Conservation (phyloP, 2,888 invertebrate species). For the Heteromurus nitidus region DNA sequence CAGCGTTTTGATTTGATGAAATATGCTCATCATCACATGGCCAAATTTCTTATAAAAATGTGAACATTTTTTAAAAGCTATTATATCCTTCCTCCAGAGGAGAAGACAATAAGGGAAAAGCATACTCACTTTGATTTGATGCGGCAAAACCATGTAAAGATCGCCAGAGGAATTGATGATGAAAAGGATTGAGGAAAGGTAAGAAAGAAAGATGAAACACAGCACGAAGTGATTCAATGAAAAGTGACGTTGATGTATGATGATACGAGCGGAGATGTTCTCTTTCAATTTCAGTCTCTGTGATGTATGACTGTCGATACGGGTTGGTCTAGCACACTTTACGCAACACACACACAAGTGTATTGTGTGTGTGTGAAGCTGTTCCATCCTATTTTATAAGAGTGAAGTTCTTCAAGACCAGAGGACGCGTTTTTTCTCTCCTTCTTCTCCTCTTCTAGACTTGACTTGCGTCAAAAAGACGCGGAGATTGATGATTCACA, state of each 20-base stretch:
- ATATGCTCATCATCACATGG: too few relatives aligned
- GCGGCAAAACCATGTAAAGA: slow-evolving; percentile 4
- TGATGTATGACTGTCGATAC: slow-evolving; percentile 40
- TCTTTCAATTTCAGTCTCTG: slow-evolving; percentile 30
- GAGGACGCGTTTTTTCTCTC: too few relatives aligned
- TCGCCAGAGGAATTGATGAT: slow-evolving; percentile 30
- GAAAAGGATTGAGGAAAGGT: slow-evolving; percentile 33
- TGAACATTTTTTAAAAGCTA: neutral
- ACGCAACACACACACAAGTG: too few relatives aligned
- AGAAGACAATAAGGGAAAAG: neutral
- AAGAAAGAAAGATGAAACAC: slow-evolving; percentile 50
- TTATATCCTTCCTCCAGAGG: too few relatives aligned
- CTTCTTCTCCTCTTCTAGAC: too few relatives aligned
- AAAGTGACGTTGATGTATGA: slow-evolving; percentile 73
- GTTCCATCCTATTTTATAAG: neutral
- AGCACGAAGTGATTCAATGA: slow-evolving; percentile 70
- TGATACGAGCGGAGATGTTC: slow-evolving; percentile 45
- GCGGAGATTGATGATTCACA: slow-evolving; percentile 69
- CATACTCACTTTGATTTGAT: slow-evolving; percentile 10
- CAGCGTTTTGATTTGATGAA: too few relatives aligned
- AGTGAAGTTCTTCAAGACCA: slow-evolving; percentile 9
- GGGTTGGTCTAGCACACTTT: slow-evolving; percentile 1
- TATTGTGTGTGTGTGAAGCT: slow-evolving; percentile 18
- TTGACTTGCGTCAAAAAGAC: slow-evolving; percentile 30
- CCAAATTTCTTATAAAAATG: too few relatives aligned